Percentiles rank a stretch among this genome's conserved stretches.
Conservation (phyloP, 2,113 vertebrate species). For the Pelusios castaneus region DNA sequence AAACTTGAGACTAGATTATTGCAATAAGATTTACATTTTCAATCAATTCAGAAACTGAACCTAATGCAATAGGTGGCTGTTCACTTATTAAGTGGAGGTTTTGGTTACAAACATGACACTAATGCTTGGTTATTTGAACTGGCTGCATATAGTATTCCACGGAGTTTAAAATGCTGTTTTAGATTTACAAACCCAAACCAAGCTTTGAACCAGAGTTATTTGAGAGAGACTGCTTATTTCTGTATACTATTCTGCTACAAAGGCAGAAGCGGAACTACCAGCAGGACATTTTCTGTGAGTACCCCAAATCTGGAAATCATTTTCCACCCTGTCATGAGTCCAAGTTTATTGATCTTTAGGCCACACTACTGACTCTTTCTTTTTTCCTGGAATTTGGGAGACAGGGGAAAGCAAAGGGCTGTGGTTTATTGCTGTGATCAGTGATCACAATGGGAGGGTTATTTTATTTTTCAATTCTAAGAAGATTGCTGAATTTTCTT, state of each 20-base stretch:
- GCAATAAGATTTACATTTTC: neutral
- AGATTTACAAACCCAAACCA: neutral
- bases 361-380: neutral
- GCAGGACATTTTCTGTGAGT: neutral
- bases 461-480: neutral
- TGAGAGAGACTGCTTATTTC: neutral
- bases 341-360: neutral
- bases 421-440: neutral
- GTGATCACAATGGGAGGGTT: neutral
- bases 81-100: neutral
- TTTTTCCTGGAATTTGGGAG: neutral
- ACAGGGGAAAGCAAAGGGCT: neutral
- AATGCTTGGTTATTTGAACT: neutral
- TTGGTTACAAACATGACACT: neutral
- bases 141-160: neutral
- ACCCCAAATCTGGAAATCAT: neutral
- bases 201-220: neutral
- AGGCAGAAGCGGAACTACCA: neutral
- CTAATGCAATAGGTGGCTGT: slow-evolving; percentile 5
- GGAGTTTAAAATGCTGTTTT: neutral
- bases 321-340: neutral
- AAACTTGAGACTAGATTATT: slow-evolving; percentile 26
- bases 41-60: slow-evolving; percentile 19
- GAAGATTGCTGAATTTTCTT: neutral
- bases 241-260: neutral